Evolutionary conservation across 2,113 vertebrate genomes (phyloP).

Genomic region (Callipepla californica): DNA sequence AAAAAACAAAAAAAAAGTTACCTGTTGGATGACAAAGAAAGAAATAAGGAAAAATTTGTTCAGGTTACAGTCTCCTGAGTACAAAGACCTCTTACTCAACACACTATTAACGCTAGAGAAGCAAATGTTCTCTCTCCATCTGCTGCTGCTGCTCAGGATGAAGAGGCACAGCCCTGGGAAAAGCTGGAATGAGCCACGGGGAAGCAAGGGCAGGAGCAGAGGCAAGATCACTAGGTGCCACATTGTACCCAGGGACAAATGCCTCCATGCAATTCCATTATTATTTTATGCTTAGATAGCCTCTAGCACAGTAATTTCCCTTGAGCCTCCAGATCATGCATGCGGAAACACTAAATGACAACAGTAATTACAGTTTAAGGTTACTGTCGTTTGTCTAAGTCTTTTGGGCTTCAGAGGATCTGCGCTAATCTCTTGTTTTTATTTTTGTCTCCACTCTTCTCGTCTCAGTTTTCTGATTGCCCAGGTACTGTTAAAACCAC

Average conservation of each 20-base stretch:
- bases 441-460: background rate
- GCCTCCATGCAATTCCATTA: background rate
- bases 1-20: background rate
- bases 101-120: background rate
- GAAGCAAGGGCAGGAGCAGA: background rate
- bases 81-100: background rate
- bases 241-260: background rate
- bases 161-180: background rate
- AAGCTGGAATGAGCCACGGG: background rate
- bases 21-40: background rate
- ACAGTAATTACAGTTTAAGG: constrained; percentile 57
- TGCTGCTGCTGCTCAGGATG: background rate
- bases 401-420: constrained; percentile 41
- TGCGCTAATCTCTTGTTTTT: constrained; percentile 16
- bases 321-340: background rate
- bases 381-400: constrained; percentile 22
- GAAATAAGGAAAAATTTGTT: background rate
- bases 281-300: constrained; percentile 20
- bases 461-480: constrained; percentile 41
- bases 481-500: constrained; percentile 26
- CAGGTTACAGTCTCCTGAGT: background rate
- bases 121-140: background rate
- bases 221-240: background rate
- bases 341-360: constrained; percentile 27
- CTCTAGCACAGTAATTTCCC: constrained; percentile 25